A percentile compares a stretch with the other conserved stretches of the same genome.
Evolutionary conservation across 2,797 vertebrate species (phyloP).

Genomic region (Epinephelus malabaricus): DNA sequence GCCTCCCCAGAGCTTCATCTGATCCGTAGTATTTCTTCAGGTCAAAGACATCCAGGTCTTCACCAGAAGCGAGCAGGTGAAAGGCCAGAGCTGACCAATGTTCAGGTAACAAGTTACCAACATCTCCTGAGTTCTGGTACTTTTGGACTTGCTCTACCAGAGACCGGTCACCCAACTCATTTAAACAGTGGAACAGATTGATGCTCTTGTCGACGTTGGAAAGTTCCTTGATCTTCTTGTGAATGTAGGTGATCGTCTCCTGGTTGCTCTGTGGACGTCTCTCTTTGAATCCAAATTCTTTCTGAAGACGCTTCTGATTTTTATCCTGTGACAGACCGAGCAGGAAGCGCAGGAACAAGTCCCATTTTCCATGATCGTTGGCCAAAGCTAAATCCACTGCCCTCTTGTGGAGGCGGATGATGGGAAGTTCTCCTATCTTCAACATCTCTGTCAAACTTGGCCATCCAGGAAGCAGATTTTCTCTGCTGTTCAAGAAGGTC

Average conservation of each 20-base stretch:
- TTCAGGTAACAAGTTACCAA: too few species aligned
- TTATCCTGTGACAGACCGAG: constrained; percentile 32
- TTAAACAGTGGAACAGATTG: constrained; percentile 47
- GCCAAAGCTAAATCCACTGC: constrained; percentile 13
- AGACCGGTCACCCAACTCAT: too few species aligned
- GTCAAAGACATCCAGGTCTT: too few species aligned
- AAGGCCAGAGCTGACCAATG: too few species aligned
- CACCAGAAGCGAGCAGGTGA: too few species aligned
- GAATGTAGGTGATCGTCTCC: constrained; percentile 19
- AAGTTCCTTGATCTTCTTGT: constrained; percentile 10
- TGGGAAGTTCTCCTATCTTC: background rate
- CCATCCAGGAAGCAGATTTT: constrained; percentile 16
- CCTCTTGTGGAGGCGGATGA: constrained; percentile 15
- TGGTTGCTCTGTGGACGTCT: background rate
- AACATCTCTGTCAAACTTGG: background rate
- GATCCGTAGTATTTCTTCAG: too few species aligned
- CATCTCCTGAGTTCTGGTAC: too few species aligned
- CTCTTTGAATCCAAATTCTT: background rate
- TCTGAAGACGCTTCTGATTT: constrained; percentile 31
- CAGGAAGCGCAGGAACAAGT: constrained; percentile 52
- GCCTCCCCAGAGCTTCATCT: too few species aligned
- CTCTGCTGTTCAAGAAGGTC: background rate
- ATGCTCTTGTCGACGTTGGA: constrained; percentile 1
- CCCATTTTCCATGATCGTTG: constrained; percentile 18
- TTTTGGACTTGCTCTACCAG: too few species aligned